Base-by-base conservation (phyloP, 2,888 invertebrate genomes). In the Ectemnius lituratus region DNA sequence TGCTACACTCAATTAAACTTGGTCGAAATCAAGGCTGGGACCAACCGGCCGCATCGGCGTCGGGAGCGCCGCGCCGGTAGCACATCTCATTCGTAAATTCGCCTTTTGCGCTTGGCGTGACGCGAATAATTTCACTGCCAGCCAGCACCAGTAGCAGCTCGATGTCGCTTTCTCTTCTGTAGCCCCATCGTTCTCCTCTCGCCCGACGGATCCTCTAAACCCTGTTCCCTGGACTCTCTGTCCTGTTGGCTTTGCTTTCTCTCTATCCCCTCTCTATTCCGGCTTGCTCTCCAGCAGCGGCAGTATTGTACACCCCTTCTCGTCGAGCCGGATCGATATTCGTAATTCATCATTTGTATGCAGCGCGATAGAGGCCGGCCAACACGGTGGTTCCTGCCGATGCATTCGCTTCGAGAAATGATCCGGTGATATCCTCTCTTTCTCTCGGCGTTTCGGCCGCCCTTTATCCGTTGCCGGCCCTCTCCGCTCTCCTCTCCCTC, bases 341-440 rank as follows among this genome's bases (percentile, higher is more conserved):
- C 86, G 89, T 90, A 90, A 90, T 90, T 89, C 88, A 89, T 90
- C 89, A 90, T 90, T 90, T 90, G 89, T 90, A 90, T 90, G 90
- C 90, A 87, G 83, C 86, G 84, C 84, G 86, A 84, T 85, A 85
- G 81, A 85, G 86, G 77, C 83, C 86, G 73, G 72, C 80, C 80
- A 74, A 76, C 75, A 83, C 75, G 83, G 66, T 75, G 80, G 67
- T 77, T 80, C 78, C 80, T 70, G 75, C 72, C 76, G 76, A 72
- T 81, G 78, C 73, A 80, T 76, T 74, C 72, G 82, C 77, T 75
- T 64, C 78, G 76, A 80, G 83, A 78, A 86, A 86, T 84, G 80
- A 86, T 85, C 76, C 84, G 75, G 71, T 78, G 74, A 78, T 78
- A 77, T 78, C 70, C 76, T 72, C 62, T 65, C 20, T 3, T 45